Conservation (phyloP, 2,113 vertebrate genomes). For the Oenanthe melanoleuca region DNA sequence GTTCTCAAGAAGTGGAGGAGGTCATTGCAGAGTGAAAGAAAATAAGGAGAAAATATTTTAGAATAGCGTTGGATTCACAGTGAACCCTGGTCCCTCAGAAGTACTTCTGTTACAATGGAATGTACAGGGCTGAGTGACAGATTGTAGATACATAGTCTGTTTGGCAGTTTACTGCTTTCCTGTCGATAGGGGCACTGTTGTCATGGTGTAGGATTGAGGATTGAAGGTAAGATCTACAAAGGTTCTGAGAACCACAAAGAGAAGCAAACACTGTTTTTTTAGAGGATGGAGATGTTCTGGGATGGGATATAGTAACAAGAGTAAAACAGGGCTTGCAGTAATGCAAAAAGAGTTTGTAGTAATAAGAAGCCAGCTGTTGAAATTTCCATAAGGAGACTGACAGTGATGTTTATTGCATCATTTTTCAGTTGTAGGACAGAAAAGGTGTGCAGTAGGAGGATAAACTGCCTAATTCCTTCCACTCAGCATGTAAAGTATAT, state of each 20-base stretch:
- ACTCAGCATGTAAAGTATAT: neutral
- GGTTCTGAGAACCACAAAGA: neutral
- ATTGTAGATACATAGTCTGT: neutral
- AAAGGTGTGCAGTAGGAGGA: neutral
- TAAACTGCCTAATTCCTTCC: neutral
- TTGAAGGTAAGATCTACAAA: neutral
- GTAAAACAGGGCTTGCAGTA: neutral
- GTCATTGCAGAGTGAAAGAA: neutral
- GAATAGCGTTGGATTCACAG: neutral
- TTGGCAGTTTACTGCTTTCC: neutral
- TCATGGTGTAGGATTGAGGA: neutral
- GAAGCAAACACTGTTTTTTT: neutral
- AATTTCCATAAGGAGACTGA: neutral
- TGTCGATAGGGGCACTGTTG: neutral
- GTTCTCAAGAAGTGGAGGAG: fast-evolving
- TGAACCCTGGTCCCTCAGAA: neutral
- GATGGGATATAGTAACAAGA: neutral
- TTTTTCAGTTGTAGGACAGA: neutral
- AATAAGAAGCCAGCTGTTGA: neutral
- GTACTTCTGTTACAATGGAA: neutral
- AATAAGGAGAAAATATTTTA: neutral
- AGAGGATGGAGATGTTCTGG: neutral
- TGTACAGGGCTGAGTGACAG: neutral
- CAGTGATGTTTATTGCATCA: neutral
- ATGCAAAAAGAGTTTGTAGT: neutral